phyloP scores from a whole-genome alignment of 2,797 vertebrate genomes.

The Sylvilagus floridanus region DNA sequence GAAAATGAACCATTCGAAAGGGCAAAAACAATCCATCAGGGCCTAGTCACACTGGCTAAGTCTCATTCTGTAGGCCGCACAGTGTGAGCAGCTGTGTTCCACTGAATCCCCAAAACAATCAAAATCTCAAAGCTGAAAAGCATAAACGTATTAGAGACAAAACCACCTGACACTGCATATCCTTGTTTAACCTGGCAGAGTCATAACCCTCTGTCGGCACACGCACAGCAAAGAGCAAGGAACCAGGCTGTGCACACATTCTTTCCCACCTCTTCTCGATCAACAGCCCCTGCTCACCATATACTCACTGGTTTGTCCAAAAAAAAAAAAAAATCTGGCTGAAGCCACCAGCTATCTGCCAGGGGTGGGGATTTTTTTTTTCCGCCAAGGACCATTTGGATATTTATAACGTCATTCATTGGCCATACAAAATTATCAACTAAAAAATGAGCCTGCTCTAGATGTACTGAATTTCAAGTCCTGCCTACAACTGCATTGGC shows the following conservation, averaged over 20 bases:
- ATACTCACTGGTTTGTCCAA: neutral
- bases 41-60: neutral
- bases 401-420: no score
- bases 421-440: no score
- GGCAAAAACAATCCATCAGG: neutral
- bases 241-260: neutral
- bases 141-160: neutral
- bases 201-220: neutral
- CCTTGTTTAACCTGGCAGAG: slow-evolving; percentile 5
- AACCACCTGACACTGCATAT: neutral
- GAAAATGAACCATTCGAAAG: slow-evolving; percentile 44
- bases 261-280: slow-evolving; percentile 30
- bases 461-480: no score
- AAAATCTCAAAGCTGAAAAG: slow-evolving; percentile 57
- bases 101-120: neutral
- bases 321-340: slow-evolving; percentile 21
- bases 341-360: slow-evolving; percentile 17
- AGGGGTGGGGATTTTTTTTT: no score
- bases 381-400: no score
- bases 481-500: no score
- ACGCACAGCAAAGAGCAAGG: slow-evolving; percentile 3
- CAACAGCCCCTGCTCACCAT: neutral
- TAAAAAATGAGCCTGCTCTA: no score
- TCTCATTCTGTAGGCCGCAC: neutral
- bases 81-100: slow-evolving; percentile 7